Percentiles rank a stretch among this genome's conserved stretches.
These are phyloP conservation scores for Pitta sordida DNA, from an alignment of 2,113 vertebrate genomes.

Conservation along the genomic window DNA sequence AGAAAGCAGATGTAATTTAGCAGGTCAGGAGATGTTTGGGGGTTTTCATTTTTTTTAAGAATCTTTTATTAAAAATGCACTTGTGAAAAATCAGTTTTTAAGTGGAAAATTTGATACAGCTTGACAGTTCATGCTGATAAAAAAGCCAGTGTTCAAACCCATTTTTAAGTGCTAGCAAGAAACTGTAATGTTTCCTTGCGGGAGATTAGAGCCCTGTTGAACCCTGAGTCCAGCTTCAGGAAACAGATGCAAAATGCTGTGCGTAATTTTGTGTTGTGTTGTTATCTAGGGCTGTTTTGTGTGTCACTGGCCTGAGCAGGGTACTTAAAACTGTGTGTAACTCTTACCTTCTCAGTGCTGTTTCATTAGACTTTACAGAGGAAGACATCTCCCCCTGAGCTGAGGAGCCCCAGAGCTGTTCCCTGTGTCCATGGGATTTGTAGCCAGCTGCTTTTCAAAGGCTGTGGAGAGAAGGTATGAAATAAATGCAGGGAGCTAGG, in stretches of 20 bases:
- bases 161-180: neutral
- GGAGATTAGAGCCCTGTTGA: neutral
- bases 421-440: neutral
- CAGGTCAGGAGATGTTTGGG: neutral
- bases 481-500: neutral
- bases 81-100: slow-evolving; percentile 11
- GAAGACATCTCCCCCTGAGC: neutral
- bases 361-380: neutral
- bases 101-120: neutral
- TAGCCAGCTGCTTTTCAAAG: neutral
- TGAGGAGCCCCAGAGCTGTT: neutral
- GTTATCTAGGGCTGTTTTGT: neutral
- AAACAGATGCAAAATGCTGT: neutral
- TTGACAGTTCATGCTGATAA: neutral
- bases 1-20: neutral
- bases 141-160: neutral
- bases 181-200: neutral
- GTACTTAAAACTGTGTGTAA: neutral
- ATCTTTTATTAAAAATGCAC: neutral
- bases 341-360: neutral
- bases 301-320: neutral
- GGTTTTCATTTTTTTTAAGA: neutral
- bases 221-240: neutral
- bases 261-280: neutral
- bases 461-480: neutral